phyloP scores from a whole-genome alignment of 2,888 invertebrate genomes.

The Drosophila mulleri region DNA sequence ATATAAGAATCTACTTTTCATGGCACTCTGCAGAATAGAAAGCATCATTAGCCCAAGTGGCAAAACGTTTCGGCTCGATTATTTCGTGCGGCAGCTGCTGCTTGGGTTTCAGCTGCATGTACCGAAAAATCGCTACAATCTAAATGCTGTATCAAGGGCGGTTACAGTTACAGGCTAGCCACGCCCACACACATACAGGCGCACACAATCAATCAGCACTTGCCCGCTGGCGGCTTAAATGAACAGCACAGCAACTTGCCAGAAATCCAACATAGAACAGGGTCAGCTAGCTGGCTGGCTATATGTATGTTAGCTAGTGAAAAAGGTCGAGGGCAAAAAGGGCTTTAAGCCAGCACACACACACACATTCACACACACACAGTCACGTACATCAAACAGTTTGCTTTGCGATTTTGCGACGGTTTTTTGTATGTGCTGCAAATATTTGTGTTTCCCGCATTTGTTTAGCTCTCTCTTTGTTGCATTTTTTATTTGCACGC shows the following conservation, averaged over 20 bases:
- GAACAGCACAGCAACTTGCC: constrained; percentile 56
- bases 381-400: constrained; percentile 31
- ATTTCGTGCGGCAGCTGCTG: constrained; percentile 32
- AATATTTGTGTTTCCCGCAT: constrained; percentile 58
- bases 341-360: constrained; percentile 28
- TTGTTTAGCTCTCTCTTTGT: constrained; percentile 30
- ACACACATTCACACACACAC: constrained; percentile 4
- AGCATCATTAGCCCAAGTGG: constrained; percentile 53
- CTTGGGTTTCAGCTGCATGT: constrained; percentile 32
- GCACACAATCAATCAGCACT: constrained; percentile 55
- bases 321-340: constrained; percentile 62
- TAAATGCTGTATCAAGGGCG: constrained; percentile 36
- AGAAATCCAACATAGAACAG: constrained; percentile 27
- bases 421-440: constrained; percentile 34
- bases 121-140: constrained; percentile 32
- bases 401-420: constrained; percentile 49
- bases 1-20: neutral
- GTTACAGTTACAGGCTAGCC: constrained; percentile 23
- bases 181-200: constrained; percentile 41
- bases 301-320: neutral
- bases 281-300: constrained; percentile 12
- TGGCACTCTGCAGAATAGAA: neutral
- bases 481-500: constrained; percentile 31
- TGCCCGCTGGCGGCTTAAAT: constrained; percentile 50
- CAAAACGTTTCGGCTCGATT: constrained; percentile 20